These are phyloP conservation scores for Tiliacea aurago DNA, from an alignment of 2,888 invertebrate species.

Conservation along the genomic window DNA sequence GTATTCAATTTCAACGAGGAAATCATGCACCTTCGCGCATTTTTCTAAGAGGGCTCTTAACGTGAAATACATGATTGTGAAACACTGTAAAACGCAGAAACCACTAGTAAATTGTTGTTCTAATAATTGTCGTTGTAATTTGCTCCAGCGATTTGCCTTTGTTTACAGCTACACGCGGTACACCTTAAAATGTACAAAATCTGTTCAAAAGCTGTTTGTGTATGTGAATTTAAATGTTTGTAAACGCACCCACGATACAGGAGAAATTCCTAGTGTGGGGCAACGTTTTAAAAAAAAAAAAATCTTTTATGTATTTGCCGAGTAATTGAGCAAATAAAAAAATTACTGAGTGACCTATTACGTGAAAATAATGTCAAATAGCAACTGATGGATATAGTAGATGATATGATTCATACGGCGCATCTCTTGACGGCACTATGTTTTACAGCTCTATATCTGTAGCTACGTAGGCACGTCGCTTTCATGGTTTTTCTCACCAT, in stretches of 20 bases:
- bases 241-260: no score
- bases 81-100: not conserved
- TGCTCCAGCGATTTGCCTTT: conserved; percentile 21
- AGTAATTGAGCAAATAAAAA: conserved; percentile 38
- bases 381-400: conserved; percentile 68
- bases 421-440: conserved; percentile 21
- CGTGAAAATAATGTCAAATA: conserved; percentile 63
- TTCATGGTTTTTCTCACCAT: conserved; percentile 49
- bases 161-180: conserved; percentile 11
- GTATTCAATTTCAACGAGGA: no score
- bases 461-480: not conserved
- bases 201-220: no score
- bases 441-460: conserved; percentile 33
- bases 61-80: not conserved
- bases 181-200: not conserved
- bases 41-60: no score
- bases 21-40: no score
- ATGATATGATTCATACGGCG: conserved; percentile 63
- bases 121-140: conserved; percentile 5
- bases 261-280: no score
- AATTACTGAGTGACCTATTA: conserved; percentile 62
- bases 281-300: no score
- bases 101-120: not conserved
- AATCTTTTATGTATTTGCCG: conserved; percentile 24
- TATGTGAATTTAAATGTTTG: no score